These are phyloP conservation scores for Eurystomus gularis DNA, from an alignment of 2,113 vertebrate species.

Conservation along the genomic window DNA sequence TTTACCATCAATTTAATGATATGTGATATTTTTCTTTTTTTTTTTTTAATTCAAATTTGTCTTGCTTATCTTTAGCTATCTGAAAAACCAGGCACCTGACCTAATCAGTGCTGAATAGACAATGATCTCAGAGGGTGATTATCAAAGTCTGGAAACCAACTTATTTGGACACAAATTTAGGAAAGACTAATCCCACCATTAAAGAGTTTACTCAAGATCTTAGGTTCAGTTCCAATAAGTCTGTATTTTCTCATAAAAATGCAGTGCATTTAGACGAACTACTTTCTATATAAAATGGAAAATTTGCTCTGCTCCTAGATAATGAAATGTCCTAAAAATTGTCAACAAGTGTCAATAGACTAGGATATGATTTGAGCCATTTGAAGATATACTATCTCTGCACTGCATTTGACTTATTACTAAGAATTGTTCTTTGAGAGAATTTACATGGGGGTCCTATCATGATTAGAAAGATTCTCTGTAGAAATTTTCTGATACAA, in stretches of 20 bases:
- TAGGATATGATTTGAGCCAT: neutral
- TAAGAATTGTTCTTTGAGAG: neutral
- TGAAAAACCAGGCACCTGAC: neutral
- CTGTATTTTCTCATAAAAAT: neutral
- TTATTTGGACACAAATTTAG: neutral
- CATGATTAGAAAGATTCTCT: neutral
- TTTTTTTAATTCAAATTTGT: neutral
- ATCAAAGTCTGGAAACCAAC: neutral
- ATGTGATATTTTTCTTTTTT: accelerated
- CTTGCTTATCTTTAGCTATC: neutral
- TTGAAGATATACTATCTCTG: neutral
- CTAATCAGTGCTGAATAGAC: neutral
- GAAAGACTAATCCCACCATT: neutral
- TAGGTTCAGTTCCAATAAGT: neutral
- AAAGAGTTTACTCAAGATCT: neutral
- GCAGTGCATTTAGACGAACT: neutral
- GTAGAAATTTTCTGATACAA: neutral
- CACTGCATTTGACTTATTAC: neutral
- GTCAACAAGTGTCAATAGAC: neutral
- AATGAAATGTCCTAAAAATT: neutral
- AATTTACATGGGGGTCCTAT: neutral
- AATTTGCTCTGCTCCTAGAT: neutral
- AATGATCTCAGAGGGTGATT: neutral
- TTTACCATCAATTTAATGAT: neutral
- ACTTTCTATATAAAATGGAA: neutral